phyloP scores from a whole-genome alignment of 1,140 invertebrate species.

The Leucophenga varia region DNA sequence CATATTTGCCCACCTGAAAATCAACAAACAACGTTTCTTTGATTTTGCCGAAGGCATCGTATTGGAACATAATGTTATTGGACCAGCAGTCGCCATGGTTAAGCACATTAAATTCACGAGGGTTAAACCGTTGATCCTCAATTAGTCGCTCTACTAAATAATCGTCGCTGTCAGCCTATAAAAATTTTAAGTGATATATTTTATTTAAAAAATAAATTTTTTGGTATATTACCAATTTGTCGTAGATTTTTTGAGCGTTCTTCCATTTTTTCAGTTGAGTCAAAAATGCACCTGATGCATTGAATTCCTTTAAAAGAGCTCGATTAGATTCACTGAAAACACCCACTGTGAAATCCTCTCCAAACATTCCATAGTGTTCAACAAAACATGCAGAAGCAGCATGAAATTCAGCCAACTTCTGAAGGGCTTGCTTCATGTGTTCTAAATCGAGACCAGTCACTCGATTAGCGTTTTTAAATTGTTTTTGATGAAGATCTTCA shows the following conservation, averaged over 20 bases:
- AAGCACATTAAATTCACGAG: conserved; percentile 63
- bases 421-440: conserved; percentile 58
- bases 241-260: conserved; percentile 37
- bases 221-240: conserved; percentile 35
- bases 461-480: conserved; percentile 62
- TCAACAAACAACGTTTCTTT: conserved; percentile 44
- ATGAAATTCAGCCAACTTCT: conserved; percentile 62
- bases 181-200: background rate
- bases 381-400: conserved; percentile 56
- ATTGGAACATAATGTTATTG: conserved; percentile 67
- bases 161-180: conserved; percentile 39
- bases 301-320: conserved; percentile 42
- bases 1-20: conserved; percentile 52
- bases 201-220: conserved; percentile 36
- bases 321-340: conserved; percentile 40
- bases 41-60: conserved; percentile 54
- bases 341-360: conserved; percentile 40
- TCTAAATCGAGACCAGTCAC: conserved; percentile 58
- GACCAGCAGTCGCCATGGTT: conserved; percentile 69
- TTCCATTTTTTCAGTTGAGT: conserved; percentile 49
- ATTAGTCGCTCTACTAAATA: conserved; percentile 44
- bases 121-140: conserved; percentile 39
- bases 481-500: conserved; percentile 59
- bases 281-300: conserved; percentile 36
- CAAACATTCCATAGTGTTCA: conserved; percentile 39